Base-by-base conservation (phyloP, 2,888 invertebrate species). In the Tiliacea citrago region DNA sequence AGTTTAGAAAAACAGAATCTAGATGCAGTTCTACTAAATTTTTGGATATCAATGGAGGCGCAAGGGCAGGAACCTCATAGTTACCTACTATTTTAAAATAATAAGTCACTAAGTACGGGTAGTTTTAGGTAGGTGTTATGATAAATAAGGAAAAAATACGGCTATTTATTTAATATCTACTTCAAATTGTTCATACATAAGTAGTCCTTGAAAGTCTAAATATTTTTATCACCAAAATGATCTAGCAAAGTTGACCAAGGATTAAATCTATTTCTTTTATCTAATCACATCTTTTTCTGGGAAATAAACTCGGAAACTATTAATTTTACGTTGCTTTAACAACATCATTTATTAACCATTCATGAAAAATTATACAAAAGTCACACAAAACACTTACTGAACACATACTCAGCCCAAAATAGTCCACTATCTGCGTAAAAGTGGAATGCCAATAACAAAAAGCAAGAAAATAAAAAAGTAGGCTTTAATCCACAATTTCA, bases 401-500 rank as follows among this genome's bases (percentile, higher is more conserved):
- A n/a, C n/a, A n/a, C n/a, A n/a, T n/a, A 39, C n/a, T 10, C 21
- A 35, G 6, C 3, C 13, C 1, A 45, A 78, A 49, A 55, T n/a
- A 35, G 13, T n/a, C 18, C 24, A n/a, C 16, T 13, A 47, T 55
- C 47, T 62, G 24, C 9, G 45, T 39, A 79, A 68, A 45, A 69
- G 24, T 57, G 42, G 12, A 62, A 60, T 29, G 47, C 35, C 53
- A 71, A 58, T 75, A 70, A 39, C 58, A 77, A 73, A 74, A 70
- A 70, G 9, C 63, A 66, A 60, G 51, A 82, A 86, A 86, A 84
- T 74, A 82, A 88, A 86, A 87, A 87, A 86, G 86, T 83, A 89
- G 89, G 89, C 84, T 90, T 88, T 91, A 92, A 92, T 91, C 91
- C 90, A 84, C 81, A 79, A 87, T 88, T 89, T 88, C 87, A 90